phyloP scores from a whole-genome alignment of 1,140 invertebrate genomes.

The Formica exsecta region DNA sequence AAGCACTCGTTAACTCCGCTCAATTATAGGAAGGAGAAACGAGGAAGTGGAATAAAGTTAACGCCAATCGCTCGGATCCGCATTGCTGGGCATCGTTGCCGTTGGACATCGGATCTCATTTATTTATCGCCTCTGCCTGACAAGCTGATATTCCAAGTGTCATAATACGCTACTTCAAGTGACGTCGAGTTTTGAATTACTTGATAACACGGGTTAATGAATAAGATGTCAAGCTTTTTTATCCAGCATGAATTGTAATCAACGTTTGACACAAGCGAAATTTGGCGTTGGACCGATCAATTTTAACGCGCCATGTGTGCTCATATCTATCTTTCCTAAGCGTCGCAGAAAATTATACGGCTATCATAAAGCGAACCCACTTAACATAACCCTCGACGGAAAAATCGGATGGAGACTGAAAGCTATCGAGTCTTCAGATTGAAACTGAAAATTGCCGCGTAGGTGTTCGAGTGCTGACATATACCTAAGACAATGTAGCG shows the following conservation, averaged over 20 bases:
- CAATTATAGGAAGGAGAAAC: conserved; percentile 58
- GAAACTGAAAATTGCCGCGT: conserved; percentile 12
- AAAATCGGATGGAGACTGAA: neutral
- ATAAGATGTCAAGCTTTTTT: neutral
- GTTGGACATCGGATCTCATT: conserved; percentile 39
- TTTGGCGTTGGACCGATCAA: neutral
- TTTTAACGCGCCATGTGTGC: neutral
- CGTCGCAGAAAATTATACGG: neutral
- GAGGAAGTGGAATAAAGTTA: conserved; percentile 56
- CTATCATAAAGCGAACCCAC: neutral
- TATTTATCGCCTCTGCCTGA: conserved; percentile 37
- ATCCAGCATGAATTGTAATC: neutral
- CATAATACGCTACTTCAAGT: conserved; percentile 28
- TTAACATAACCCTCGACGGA: conserved; percentile 11
- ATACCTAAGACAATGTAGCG: conserved; percentile 32
- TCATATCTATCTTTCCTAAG: neutral
- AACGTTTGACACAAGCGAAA: neutral
- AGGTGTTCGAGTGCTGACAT: conserved; percentile 29
- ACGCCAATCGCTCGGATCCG: conserved; percentile 47
- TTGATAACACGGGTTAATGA: neutral
- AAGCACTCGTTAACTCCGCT: conserved; percentile 53
- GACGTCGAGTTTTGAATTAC: neutral
- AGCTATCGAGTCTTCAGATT: conserved; percentile 9
- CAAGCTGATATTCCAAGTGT: conserved; percentile 1
- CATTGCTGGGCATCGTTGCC: conserved; percentile 37